Evolutionary conservation across 2,113 vertebrate genomes (phyloP).

Genomic region (Heptranchias perlo): DNA sequence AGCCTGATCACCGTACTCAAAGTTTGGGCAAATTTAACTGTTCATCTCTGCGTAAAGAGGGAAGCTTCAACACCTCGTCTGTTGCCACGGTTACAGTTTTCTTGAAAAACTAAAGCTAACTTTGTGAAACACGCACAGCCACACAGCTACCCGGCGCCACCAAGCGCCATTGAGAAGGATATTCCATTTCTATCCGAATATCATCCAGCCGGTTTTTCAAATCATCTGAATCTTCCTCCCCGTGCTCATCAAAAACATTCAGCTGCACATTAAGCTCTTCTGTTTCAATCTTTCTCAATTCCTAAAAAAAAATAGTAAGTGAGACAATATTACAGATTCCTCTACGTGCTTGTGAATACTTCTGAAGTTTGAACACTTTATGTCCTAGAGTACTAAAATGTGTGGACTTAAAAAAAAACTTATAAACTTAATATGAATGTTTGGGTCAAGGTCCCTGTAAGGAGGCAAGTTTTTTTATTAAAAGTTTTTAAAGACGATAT

Average conservation of each 20-base stretch:
- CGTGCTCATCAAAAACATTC: constrained; percentile 76
- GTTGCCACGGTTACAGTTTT: neutral
- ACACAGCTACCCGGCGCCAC: neutral
- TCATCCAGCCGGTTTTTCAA: constrained; percentile 75
- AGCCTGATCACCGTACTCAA: neutral
- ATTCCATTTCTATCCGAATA: constrained; percentile 88
- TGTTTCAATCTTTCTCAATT: constrained; percentile 72
- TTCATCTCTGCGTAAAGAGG: neutral
- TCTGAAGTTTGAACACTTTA: neutral
- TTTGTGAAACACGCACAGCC: neutral
- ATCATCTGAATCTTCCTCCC: constrained; percentile 79
- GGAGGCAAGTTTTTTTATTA: neutral
- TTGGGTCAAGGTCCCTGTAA: neutral
- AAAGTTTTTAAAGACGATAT: neutral
- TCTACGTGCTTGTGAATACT: neutral
- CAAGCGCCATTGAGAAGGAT: constrained; percentile 64
- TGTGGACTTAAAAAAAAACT: neutral
- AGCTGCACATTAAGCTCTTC: constrained; percentile 81
- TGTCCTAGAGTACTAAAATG: neutral
- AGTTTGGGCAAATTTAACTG: neutral
- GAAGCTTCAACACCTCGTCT: neutral
- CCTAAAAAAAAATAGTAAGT: constrained; percentile 52
- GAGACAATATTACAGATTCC: neutral
- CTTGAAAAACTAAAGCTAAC: neutral
- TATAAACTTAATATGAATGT: neutral